Conservation (phyloP, 2,113 vertebrate species). For the Phalacrocorax carbo region DNA sequence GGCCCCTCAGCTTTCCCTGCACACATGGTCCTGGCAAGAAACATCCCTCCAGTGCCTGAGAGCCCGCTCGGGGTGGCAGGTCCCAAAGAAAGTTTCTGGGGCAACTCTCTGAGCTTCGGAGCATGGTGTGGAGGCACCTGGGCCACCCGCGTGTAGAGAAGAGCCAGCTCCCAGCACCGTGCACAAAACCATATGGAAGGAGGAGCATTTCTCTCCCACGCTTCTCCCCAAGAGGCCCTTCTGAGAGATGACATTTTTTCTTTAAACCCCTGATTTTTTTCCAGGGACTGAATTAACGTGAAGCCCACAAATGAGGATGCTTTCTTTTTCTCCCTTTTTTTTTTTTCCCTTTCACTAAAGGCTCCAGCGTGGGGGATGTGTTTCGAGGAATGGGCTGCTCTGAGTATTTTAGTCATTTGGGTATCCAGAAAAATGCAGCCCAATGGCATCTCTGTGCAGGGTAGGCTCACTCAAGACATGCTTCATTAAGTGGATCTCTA, state of each 20-base stretch:
- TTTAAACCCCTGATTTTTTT: neutral
- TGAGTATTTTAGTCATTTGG: neutral
- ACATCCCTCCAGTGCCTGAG: neutral
- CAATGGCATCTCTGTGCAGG: neutral
- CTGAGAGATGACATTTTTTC: neutral
- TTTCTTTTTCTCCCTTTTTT: neutral
- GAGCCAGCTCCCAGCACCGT: neutral
- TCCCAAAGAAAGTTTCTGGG: neutral
- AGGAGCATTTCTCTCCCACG: neutral
- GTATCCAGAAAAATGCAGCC: neutral
- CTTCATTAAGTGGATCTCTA: neutral
- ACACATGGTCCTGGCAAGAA: rapidly evolving
- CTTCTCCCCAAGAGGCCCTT: slow-evolving; percentile 9
- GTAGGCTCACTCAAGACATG: neutral
- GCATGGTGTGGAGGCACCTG: neutral
- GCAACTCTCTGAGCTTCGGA: neutral
- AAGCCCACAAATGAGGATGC: neutral
- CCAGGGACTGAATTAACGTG: neutral
- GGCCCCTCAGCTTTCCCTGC: neutral
- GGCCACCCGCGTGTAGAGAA: neutral
- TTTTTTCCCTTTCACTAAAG: neutral
- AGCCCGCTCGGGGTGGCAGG: neutral
- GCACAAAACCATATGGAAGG: neutral
- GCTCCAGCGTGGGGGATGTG: neutral
- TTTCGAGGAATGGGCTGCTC: neutral